Percentiles rank a stretch among this genome's conserved stretches.
These are phyloP conservation scores for Hyles vespertilio DNA, from an alignment of 1,140 invertebrate genomes.

Conservation along the genomic window DNA sequence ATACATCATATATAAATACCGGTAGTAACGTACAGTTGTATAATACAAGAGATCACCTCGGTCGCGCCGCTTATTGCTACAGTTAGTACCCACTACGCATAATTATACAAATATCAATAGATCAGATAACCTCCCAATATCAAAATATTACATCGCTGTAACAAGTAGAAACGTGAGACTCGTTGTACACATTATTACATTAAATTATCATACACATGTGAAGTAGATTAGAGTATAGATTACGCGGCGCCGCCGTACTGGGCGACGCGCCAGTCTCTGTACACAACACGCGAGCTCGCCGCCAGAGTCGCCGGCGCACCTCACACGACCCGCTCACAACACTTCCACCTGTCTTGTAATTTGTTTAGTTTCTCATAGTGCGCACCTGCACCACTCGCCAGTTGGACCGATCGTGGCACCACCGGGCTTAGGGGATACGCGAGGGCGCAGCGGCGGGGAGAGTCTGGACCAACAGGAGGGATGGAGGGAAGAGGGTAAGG, in stretches of 20 bases:
- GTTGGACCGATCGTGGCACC: too few relatives aligned
- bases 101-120: constrained; percentile 1
- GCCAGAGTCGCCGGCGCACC: too few relatives aligned
- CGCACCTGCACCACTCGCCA: too few relatives aligned
- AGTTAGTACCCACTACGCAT: constrained; percentile 2
- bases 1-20: constrained; percentile 1
- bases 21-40: constrained; percentile 10
- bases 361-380: constrained; percentile 50
- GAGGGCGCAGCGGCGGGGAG: too few relatives aligned
- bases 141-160: constrained; percentile 52
- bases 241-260: too few relatives aligned
- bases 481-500: too few relatives aligned
- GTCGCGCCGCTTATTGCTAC: constrained; percentile 50
- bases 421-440: too few relatives aligned
- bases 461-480: too few relatives aligned
- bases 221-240: too few relatives aligned
- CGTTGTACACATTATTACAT: constrained; percentile 32
- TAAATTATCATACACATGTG: background rate
- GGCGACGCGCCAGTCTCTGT: too few relatives aligned
- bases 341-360: constrained; percentile 62
- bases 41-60: constrained; percentile 32
- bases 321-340: too few relatives aligned
- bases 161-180: constrained; percentile 44
- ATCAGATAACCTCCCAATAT: constrained; percentile 59
- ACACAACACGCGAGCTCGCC: too few relatives aligned